Evolutionary conservation across 2,113 vertebrate genomes (phyloP).

Genomic region (Limnothrissa miodon): DNA sequence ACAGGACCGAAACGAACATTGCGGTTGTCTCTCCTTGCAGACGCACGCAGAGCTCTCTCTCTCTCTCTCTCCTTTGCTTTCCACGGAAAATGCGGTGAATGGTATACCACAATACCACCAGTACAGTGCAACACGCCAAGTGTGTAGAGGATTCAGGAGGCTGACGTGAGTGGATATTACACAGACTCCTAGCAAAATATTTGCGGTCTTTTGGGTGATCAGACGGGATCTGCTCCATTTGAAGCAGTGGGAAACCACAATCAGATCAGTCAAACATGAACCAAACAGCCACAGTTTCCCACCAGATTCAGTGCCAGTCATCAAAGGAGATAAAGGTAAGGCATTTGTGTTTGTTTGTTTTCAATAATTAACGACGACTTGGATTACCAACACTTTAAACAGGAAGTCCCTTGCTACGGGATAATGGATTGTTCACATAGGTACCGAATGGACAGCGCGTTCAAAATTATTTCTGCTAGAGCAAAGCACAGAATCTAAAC

Average conservation of each 20-base stretch:
- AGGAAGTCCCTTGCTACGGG: not conserved
- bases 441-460: not conserved
- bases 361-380: not conserved
- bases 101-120: constrained; percentile 2
- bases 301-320: constrained; percentile 77
- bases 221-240: not conserved
- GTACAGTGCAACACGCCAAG: constrained; percentile 12
- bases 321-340: constrained; percentile 76
- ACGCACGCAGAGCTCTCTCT: not conserved
- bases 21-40: not conserved
- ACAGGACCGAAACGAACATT: not conserved
- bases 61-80: not conserved
- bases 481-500: not conserved
- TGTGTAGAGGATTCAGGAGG: not conserved
- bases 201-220: not conserved
- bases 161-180: constrained; percentile 1
- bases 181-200: not conserved
- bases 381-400: not conserved
- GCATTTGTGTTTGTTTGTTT: not conserved
- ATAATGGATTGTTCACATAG: not conserved
- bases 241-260: constrained; percentile 10
- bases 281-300: constrained; percentile 78
- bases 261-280: constrained; percentile 66
- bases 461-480: not conserved
- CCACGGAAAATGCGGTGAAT: constrained; percentile 15